phyloP scores from a whole-genome alignment of 1,140 invertebrate genomes.

The Halictus rubicundus region DNA sequence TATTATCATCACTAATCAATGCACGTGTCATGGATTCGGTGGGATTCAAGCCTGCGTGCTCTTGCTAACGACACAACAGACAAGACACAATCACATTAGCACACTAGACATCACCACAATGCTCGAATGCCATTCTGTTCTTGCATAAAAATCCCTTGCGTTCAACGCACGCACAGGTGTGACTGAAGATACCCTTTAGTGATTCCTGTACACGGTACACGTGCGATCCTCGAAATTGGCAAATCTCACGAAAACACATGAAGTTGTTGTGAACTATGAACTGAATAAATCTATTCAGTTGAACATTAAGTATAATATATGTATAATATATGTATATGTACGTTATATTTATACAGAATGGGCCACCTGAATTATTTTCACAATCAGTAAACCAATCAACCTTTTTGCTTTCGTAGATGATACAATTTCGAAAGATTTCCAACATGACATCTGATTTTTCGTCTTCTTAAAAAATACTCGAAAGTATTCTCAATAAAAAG shows the following conservation, averaged over 20 bases:
- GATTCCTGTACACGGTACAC: conserved; percentile 26
- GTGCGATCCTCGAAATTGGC: neutral
- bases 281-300: no score
- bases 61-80: conserved; percentile 89
- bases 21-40: conserved; percentile 95
- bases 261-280: no score
- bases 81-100: conserved; percentile 84
- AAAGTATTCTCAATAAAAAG: no score
- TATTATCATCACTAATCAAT: conserved; percentile 93
- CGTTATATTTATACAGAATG: no score
- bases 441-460: no score
- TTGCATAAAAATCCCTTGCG: conserved; percentile 64
- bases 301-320: no score
- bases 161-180: conserved; percentile 68
- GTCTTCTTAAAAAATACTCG: no score
- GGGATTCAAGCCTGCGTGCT: conserved; percentile 91
- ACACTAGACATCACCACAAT: conserved; percentile 80
- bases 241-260: neutral
- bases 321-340: no score
- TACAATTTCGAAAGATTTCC: no score
- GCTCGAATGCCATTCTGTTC: conserved; percentile 72
- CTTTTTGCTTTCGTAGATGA: no score
- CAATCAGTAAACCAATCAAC: no score
- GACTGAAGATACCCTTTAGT: conserved; percentile 61
- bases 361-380: no score